Base-by-base conservation (phyloP, 2,113 vertebrate species). In the Dissostichus mawsoni region DNA sequence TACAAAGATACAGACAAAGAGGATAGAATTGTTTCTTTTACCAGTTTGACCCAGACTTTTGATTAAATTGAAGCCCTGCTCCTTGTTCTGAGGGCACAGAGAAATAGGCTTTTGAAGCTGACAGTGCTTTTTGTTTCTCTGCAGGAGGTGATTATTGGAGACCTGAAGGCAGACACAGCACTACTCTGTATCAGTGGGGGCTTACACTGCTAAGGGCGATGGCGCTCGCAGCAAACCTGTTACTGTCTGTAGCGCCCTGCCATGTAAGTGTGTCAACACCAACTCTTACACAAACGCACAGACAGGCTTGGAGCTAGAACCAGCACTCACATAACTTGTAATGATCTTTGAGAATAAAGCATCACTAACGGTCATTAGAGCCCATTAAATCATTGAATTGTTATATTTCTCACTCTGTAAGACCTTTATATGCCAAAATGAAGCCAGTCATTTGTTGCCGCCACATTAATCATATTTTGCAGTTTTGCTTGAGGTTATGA, bases 141-240 rank as follows among this genome's bases (percentile, higher is more conserved):
- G 89, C 93, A 99, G 98, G 97, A 98, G 91, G 96, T 97, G 91
- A 89, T 97, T 80, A 96, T 99, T 81, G 96, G 96, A 86, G 96
- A 96, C 75, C 95, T 99, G 78, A 96, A 95, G 90, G 96, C 98
- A 86, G 97, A 99, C 94, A 98, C 97, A 0, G 94, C 96, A n/a
- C 20, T 99, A 99, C 88, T 97, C 97, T 70, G 95, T 99, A 67
- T 97, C 97, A n/a, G 97, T 99, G 80, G 98, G 97, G 84, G 97
- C 97, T 65, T 99, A 99, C 78, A 99, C 97, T 47, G 97, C 97
- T n/a, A 99, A 98, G 94, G 98, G 97, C 72, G 97, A 99, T 2
- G 98, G 98, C 58, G 96, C 97, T 78, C 96, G 97, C 83, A 99
- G 97, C 95, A 98, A 98, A 89, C 95, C 97, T 59, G 96, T 96